Evolutionary conservation across 2,888 invertebrate genomes (phyloP), one percentile per base, ranked within the genome.

Genomic region (Scaptomyza tumidula): DNA sequence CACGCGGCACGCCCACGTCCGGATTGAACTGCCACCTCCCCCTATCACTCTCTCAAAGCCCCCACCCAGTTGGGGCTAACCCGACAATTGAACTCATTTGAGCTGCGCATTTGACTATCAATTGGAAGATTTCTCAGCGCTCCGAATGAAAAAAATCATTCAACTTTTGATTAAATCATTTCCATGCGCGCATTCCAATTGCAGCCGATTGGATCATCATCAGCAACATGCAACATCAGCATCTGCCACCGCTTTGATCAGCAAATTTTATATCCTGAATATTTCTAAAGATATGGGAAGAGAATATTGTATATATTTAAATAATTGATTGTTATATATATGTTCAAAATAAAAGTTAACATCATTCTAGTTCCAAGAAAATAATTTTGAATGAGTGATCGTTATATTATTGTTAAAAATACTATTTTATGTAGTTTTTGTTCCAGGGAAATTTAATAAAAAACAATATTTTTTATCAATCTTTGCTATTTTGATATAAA

Each of bases 31-130:
- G 54, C 78, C 78, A 69, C 16, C 29, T 0, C 29, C 29, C 29
- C 29, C 29, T n/a, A n/a, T n/a, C n/a, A n/a, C n/a, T n/a, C 29
- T 29, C 29, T 29, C 7, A 29, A 29, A 29, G 29, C 29, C 44
- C 61, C 46, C 39, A 0, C 14, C n/a, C 6, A 39, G n/a, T n/a
- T n/a, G n/a, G n/a, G 49, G 61, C 33, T 77, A 80, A 71, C 55
- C 58, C 61, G 45, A 53, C 86, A 84, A 84, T 84, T 84, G 86
- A 88, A 84, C 88, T 52, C 70, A 83, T 77, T 83, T 77, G 57
- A 62, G 71, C 48, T 77, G 86, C 65, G 80, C 86, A 81, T 62
- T 86, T 86, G 14, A 52, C 64, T 55, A 49, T 69, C 75, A 80
- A 82, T 84, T 86, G 75, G 75, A 54, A 64, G 73, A 83, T 81